Evolutionary conservation across 2,797 vertebrate species (phyloP), one percentile per base, ranked within the genome.

Genomic region (Setipinna tenuifilis): DNA sequence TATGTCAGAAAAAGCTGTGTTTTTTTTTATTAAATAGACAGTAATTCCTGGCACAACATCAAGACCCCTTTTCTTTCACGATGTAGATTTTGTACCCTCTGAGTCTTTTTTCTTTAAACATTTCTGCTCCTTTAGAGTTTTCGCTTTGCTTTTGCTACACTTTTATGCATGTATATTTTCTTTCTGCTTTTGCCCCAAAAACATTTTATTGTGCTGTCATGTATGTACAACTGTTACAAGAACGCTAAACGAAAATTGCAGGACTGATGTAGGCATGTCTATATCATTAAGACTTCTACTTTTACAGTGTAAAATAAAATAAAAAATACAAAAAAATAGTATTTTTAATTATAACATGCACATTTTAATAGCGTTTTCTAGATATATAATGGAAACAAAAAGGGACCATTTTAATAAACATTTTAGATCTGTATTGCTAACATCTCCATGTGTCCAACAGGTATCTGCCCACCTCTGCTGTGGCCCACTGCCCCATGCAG

Each of bases 1-100:
- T 94, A 91, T 88, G 75, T 93, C 94, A 93, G 92, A 95, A 92
- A 93, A 91, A 94, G 92, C 93, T 94, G 93, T 93, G 93, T 91
- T 94, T 94, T 95, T 93, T 94, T 95, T 94, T 92, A 91, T 90
- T 93, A 95, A 95, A 93, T 86, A 90, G 91, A 93, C 93, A 90
- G 90, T 58, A 93, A 93, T 94, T 95, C 91, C 93, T 95, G 94
- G 94, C 94, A 93, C 87, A 88, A 91, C 91, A 86, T 90, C 86
- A 91, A 91, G 91, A 88, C 82, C 86, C 87, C 91, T 90, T 85
- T 89, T 90, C 82, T 87, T 86, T 85, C 82, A 58, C 86, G 86
- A 91, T 91, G 90, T 92, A 90, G 92, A 94, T 90, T 92, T 92
- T 95, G 93, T 35, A 71, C 93, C 90, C 93, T 92, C 92, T 90